Base-by-base conservation (phyloP, 2,797 vertebrate species). In the Cuniculus paca region DNA sequence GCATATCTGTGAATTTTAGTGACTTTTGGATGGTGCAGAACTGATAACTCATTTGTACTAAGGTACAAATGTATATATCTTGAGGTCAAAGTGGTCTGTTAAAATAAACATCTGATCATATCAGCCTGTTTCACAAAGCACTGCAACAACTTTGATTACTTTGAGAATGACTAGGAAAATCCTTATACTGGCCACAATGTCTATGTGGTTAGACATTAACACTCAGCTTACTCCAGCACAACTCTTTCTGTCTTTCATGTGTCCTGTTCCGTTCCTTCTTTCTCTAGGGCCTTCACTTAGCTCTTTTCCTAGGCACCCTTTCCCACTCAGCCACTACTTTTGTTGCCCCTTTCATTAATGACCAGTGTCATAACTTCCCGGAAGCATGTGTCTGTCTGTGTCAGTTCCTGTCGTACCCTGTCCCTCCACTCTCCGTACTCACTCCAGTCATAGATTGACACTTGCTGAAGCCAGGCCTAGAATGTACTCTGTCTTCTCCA, bases 191-290 rank as follows among this genome's bases (percentile, higher is more conserved):
- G 50, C 20, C 39, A 42, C 50, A 31, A 1, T 45, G 24, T 45
- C 48, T 74, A 24, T 54, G 1, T 65, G 26, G 19, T 52, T 34
- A 36, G 45, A 80, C 19, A 6, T 83, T 85, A 52, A 22, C n/a
- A 22, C 0, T 34, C 36, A 72, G 3, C 20, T n/a, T 86, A 42
- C 7, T 61, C 22, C 1, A 54, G 5, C 0, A 4, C 28, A 42
- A 3, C 65, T 11, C 36, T 58, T 11, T 42, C 54, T 82, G 19
- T 68, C 24, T 58, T 42, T 2, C 19, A 24, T 22, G 7, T 50
- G 10, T 42, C 2, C 10, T 26, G 5, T 22, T 77, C 39, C 58
- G 5, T 22, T 77, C 39, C 58, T 78, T 78, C 20, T 54, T 91
- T 61, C n/a, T 61, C 31, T 7, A 65, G 26, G 8, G 11, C 3